These are phyloP conservation scores for Morus bassanus DNA, from an alignment of 2,797 vertebrate species.

Conservation along the genomic window DNA sequence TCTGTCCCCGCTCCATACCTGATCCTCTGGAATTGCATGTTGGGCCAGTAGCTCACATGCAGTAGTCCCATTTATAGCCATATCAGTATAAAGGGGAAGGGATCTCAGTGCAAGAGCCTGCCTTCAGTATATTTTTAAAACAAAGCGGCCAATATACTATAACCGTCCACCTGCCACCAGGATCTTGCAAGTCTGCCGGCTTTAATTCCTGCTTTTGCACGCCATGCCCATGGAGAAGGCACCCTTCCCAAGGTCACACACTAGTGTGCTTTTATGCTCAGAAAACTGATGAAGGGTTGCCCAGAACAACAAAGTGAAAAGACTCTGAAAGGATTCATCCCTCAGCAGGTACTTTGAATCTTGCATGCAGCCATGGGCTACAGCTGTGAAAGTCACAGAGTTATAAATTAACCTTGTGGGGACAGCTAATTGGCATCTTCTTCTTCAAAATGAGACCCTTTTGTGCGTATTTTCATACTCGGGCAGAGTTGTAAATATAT, in stretches of 20 bases:
- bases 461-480: neutral
- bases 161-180: neutral
- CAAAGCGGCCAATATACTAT: neutral
- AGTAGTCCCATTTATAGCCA: neutral
- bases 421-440: neutral
- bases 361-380: neutral
- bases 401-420: neutral
- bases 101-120: neutral
- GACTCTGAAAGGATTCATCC: neutral
- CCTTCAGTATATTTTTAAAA: neutral
- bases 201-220: neutral
- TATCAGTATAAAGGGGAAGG: neutral
- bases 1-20: neutral
- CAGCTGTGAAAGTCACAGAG: neutral
- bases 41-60: neutral
- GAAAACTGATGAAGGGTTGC: neutral
- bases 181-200: neutral
- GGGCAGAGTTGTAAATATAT: neutral
- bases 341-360: slow-evolving; percentile 12
- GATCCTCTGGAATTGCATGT: neutral
- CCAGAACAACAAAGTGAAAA: neutral
- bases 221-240: rapidly evolving
- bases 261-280: neutral
- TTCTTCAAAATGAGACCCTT: neutral
- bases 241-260: neutral